Evolutionary conservation across 2,888 invertebrate genomes (phyloP), one percentile per base, ranked within the genome.

Genomic region (Branchipolynoe longqiensis): DNA sequence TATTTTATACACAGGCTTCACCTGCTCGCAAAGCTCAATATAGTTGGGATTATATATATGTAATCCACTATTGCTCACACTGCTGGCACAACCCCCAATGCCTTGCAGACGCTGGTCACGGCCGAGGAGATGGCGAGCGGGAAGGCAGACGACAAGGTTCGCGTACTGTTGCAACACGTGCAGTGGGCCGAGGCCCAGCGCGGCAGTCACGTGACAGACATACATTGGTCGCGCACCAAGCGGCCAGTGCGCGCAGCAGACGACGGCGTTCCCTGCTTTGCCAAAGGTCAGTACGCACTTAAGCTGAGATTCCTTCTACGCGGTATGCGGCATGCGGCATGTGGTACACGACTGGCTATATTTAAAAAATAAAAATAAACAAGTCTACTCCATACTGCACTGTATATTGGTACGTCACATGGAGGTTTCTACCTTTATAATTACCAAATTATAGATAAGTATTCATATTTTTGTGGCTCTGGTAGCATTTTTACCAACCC

Each of bases 121-220:
- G 91, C 92, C 0, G 91, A 91, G 56, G 92, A 92, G 88, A 91
- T 93, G 88, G 92, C 93, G 4, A 28, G 22, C 4, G 48, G 48
- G 62, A 41, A 4, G 38, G 58, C 38, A 6, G 92, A 92, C 74
- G 87, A 87, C 18, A 92, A 91, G 84, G 89, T 93, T n/a, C 88
- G 91, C 4, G 91, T 91, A 40, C 90, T 93, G 14, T 88, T 93
- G 0, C 90, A 91, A 25, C 89, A 91, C 86, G 87, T 93, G 31
- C 92, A 92, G 86, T 91, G 91, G 90, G 89, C 90, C 12, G 41
- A 41, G 0, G 1, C 41, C 28, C 54, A 41, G 25, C 41, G 28
- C n/a, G 25, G 31, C 14, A 73, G 40, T n/a, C 25, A 25, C 48
- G 78, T 54, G 3, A 31, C 78, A 12, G 48, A 78, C 54, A 31